Evolutionary conservation across 2,113 vertebrate species (phyloP).

Genomic region (Lepidothrix coronata): DNA sequence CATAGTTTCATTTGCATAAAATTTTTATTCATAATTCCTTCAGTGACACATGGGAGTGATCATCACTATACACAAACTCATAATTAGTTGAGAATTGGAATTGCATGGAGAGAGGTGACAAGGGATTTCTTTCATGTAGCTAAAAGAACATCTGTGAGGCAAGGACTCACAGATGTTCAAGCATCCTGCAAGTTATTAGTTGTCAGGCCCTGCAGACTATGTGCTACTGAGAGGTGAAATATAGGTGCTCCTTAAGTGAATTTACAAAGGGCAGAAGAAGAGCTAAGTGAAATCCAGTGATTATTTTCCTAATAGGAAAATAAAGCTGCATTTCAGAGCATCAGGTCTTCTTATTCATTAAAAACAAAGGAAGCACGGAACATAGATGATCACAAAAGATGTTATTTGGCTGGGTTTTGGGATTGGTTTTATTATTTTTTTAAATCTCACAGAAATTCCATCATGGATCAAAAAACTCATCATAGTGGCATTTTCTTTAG

Average conservation of each 20-base stretch:
- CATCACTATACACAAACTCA: constrained; percentile 39
- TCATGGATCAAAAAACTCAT: neutral
- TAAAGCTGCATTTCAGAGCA: neutral
- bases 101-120: constrained; percentile 48
- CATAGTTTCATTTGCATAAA: constrained; percentile 21
- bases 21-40: constrained; percentile 47
- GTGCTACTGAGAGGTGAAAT: neutral
- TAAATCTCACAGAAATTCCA: neutral
- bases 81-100: constrained; percentile 63
- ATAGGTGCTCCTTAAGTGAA: neutral
- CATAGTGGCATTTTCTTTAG: neutral
- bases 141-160: constrained; percentile 52
- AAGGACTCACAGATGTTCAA: constrained; percentile 56
- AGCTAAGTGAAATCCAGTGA: neutral
- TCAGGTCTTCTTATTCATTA: neutral
- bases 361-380: neutral
- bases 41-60: constrained; percentile 51
- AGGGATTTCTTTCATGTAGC: constrained; percentile 59
- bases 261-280: neutral
- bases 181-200: constrained; percentile 20
- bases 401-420: neutral
- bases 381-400: neutral
- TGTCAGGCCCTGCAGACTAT: neutral
- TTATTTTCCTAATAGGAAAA: neutral
- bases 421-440: neutral